phyloP scores from a whole-genome alignment of 2,113 vertebrate genomes.

The Chlorodrepanis virens region DNA sequence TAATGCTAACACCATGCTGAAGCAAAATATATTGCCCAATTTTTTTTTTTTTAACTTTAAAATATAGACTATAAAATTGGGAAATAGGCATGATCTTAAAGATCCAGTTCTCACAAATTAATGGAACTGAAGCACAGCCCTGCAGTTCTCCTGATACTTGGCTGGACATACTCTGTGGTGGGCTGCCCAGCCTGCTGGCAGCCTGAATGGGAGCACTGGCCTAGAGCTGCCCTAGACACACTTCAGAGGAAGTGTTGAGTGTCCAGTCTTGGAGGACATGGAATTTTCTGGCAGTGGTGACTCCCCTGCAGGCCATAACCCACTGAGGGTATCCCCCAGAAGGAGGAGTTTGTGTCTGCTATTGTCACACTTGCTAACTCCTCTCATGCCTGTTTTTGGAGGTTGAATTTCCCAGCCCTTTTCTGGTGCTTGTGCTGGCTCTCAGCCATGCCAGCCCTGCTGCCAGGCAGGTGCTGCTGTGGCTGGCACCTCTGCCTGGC shows the following conservation, averaged over 20 bases:
- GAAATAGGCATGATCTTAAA: not conserved
- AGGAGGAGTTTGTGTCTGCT: accelerated
- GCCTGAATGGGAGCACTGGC: not conserved
- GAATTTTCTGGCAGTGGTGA: not conserved
- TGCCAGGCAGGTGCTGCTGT: not conserved
- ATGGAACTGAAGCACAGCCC: not conserved
- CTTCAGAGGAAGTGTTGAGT: not conserved
- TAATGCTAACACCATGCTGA: not conserved
- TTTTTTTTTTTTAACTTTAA: not conserved
- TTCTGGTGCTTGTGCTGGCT: not conserved
- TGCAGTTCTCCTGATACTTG: accelerated
- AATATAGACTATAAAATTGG: not conserved
- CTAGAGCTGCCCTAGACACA: accelerated
- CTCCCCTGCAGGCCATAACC: not conserved
- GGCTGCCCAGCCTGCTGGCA: not conserved
- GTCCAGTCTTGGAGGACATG: not conserved
- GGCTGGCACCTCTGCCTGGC: accelerated
- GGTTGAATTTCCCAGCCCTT: not conserved
- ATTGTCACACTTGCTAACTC: not conserved
- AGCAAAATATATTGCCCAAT: not conserved
- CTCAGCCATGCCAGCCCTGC: not conserved
- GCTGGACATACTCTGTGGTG: not conserved
- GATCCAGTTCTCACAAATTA: not conserved
- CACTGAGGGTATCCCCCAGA: no score
- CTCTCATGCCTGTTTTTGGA: accelerated